phyloP scores from a whole-genome alignment of 2,797 vertebrate species.

The Paramormyrops hopkinsi region DNA sequence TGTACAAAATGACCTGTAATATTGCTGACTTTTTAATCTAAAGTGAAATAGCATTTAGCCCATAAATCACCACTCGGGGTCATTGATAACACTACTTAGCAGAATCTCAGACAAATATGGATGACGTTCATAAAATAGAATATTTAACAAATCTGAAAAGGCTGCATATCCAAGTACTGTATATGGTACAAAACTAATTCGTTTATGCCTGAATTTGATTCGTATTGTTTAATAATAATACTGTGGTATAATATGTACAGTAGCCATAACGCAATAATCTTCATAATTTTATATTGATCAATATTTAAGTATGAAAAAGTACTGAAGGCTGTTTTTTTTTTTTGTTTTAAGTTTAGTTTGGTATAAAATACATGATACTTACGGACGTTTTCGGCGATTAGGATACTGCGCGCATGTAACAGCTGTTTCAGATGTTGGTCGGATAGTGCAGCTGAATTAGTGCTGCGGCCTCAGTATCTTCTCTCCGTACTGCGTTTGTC shows the following conservation, averaged over 20 bases:
- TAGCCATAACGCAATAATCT: background rate
- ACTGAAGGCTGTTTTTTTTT: background rate
- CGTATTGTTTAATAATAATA: background rate
- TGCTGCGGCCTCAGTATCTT: conserved; percentile 29
- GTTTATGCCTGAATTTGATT: background rate
- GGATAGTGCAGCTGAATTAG: background rate
- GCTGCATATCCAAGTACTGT: background rate
- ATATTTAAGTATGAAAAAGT: background rate
- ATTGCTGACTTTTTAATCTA: background rate
- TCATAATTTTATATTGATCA: background rate
- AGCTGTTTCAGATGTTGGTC: background rate
- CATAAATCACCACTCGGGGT: background rate
- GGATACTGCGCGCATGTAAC: background rate
- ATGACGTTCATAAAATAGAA: background rate
- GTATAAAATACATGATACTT: background rate
- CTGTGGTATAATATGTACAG: background rate
- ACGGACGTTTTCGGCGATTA: background rate
- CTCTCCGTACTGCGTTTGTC: conserved; percentile 33
- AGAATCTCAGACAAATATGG: background rate
- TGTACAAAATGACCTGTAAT: background rate
- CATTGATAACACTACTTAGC: background rate
- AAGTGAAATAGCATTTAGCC: background rate
- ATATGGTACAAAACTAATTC: background rate
- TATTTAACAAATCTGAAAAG: background rate
- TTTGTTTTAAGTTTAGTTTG: background rate